These are phyloP conservation scores for Hedychridium roseum DNA, from an alignment of 2,888 invertebrate genomes.

Conservation along the genomic window DNA sequence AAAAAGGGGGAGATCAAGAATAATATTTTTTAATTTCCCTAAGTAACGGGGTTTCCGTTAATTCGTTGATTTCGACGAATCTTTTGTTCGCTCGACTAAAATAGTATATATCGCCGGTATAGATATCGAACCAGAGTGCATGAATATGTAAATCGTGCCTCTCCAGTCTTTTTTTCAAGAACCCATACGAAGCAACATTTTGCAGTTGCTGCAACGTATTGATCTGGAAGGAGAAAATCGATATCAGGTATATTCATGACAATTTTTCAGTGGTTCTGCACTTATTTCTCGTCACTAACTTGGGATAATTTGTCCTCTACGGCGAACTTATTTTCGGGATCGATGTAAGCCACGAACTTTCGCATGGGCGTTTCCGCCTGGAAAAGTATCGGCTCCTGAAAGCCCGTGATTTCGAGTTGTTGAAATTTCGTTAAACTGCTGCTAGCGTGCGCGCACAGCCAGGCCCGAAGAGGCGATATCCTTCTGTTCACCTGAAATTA, in stretches of 20 bases:
- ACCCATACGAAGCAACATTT: slow-evolving; percentile 92
- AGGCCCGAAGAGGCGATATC: slow-evolving; percentile 87
- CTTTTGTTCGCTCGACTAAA: slow-evolving; percentile 87
- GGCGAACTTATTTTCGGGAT: slow-evolving; percentile 88
- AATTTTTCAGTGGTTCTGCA: not conserved
- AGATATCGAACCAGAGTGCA: slow-evolving; percentile 97
- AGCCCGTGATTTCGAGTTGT: slow-evolving; percentile 71
- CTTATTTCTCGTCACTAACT: slow-evolving; percentile 65
- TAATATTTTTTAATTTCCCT: slow-evolving; percentile 83
- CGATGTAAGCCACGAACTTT: slow-evolving; percentile 92
- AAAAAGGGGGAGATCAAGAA: too few relatives aligned
- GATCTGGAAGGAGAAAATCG: slow-evolving; percentile 67
- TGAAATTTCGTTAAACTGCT: slow-evolving; percentile 85
- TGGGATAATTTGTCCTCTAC: slow-evolving; percentile 94
- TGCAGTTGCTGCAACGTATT: slow-evolving; percentile 92
- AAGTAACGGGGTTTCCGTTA: slow-evolving; percentile 76
- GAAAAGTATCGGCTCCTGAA: slow-evolving; percentile 80
- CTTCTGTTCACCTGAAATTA: slow-evolving; percentile 74
- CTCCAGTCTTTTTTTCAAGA: slow-evolving; percentile 82
- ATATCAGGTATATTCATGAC: not conserved
- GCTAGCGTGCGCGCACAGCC: slow-evolving; percentile 88
- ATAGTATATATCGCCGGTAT: slow-evolving; percentile 94
- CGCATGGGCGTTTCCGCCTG: slow-evolving; percentile 87
- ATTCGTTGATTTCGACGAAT: slow-evolving; percentile 88
- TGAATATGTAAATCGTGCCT: slow-evolving; percentile 86